A percentile compares a stretch with the other conserved stretches of the same genome.
phyloP scores from a whole-genome alignment of 2,113 vertebrate genomes.

The Phrynosoma platyrhinos region DNA sequence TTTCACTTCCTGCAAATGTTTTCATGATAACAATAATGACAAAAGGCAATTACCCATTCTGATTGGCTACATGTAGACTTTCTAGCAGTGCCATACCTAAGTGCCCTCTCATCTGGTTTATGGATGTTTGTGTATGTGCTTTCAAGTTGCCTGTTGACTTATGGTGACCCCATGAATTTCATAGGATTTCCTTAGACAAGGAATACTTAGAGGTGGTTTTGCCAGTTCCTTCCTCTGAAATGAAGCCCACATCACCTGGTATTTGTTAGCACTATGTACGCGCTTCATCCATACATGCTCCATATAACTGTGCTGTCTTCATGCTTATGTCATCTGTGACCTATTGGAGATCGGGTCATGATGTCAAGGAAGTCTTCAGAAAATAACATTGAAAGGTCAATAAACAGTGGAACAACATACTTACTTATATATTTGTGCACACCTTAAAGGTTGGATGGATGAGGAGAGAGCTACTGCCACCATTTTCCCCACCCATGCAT shows the following conservation, averaged over 20 bases:
- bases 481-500: too few relatives aligned
- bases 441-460: too few relatives aligned
- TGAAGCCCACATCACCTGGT: too few relatives aligned
- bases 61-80: neutral
- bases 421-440: too few relatives aligned
- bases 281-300: neutral
- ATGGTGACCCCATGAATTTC: too few relatives aligned
- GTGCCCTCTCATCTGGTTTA: neutral
- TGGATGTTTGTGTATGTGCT: neutral
- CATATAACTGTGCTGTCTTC: neutral
- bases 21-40: neutral
- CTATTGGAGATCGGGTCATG: neutral
- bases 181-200: too few relatives aligned
- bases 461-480: neutral
- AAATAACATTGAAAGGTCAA: neutral
- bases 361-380: neutral
- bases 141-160: too few relatives aligned
- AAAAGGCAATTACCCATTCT: neutral
- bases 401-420: neutral
- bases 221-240: too few relatives aligned
- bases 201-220: too few relatives aligned
- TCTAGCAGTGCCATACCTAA: neutral
- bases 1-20: neutral
- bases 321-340: neutral
- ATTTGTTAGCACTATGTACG: too few relatives aligned